Evolutionary conservation across 2,113 vertebrate species (phyloP), one percentile per base, ranked within the genome.

Genomic region (Gymnocephalus cernua): DNA sequence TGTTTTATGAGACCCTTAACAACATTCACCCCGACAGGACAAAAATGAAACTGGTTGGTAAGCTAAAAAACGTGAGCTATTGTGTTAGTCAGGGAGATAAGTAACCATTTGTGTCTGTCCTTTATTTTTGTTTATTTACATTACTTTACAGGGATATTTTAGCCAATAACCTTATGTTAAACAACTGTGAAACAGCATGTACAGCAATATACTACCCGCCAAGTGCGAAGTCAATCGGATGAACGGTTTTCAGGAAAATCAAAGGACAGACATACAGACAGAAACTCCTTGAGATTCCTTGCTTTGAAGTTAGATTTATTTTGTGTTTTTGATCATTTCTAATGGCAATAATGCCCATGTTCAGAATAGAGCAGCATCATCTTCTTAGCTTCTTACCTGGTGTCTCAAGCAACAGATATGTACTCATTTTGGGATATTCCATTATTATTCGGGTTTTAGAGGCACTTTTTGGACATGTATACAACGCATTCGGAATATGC

Each of bases 1-100:
- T 66, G 64, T 64, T 84, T 84, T 84, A 75, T 85, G 66, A 51
- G 48, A 79, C 74, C 62, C 48, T 90, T 65, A 82, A 70, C 59
- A 62, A 44, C 38, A 3, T 80, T 71, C 48, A 83, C 61, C 50
- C 45, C 2, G 2, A 44, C 13, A 79, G 29, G 59, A 84, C 54
- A 67, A 72, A 71, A 87, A 67, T 32, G 10, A 68, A 88, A 79
- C 53, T 75, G 70, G 50, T 35, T 41, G 54, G 56, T 78, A 57
- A 45, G 65, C 73, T 66, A 38, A 75, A 83, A 74, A 57, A 54
- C n/a, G 13, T 53, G 15, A 74, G 41, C 15, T 25, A 59, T 25
- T 47, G 59, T 56, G 25, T 23, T 27, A 44, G n/a, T 63, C 47
- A 14, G 10, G 9, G 10, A 87, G 29, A 69, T 71, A 83, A 57